These are phyloP conservation scores for Lepus europaeus DNA, from an alignment of 2,113 vertebrate species.

Conservation along the genomic window DNA sequence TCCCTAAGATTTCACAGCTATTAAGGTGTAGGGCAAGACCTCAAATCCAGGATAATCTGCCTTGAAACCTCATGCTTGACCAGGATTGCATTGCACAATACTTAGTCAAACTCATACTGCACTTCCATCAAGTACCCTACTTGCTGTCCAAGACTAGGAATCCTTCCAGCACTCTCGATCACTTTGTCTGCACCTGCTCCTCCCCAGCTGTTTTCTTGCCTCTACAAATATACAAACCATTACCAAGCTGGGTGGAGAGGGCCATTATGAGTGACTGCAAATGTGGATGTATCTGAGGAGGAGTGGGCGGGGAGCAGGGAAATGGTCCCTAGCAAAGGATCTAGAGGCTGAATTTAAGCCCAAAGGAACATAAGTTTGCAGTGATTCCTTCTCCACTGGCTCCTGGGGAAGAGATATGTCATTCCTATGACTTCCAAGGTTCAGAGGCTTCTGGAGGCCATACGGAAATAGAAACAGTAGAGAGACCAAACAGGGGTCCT, in stretches of 20 bases:
- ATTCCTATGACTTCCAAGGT: not conserved
- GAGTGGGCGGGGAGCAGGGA: too few relatives aligned
- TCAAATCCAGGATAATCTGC: not conserved
- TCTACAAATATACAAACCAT: not conserved
- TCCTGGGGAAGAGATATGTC: not conserved
- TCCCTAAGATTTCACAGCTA: not conserved
- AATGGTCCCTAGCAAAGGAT: rapidly evolving
- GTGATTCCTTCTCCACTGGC: not conserved
- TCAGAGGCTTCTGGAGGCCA: not conserved
- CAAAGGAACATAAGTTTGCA: not conserved
- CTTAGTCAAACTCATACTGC: not conserved
- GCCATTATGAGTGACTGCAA: rapidly evolving
- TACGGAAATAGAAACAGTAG: not conserved
- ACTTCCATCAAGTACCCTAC: not conserved
- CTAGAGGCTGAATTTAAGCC: not conserved
- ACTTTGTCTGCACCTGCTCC: not conserved
- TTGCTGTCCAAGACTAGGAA: not conserved
- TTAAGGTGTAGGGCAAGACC: not conserved
- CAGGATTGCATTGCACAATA: not conserved
- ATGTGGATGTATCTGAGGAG: rapidly evolving
- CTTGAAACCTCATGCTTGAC: not conserved
- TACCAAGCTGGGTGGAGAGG: not conserved
- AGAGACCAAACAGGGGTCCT: rapidly evolving
- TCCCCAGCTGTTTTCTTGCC: not conserved
- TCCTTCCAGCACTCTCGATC: not conserved